Conservation (phyloP, 2,797 vertebrate genomes). For the Gephyroberyx darwinii region DNA sequence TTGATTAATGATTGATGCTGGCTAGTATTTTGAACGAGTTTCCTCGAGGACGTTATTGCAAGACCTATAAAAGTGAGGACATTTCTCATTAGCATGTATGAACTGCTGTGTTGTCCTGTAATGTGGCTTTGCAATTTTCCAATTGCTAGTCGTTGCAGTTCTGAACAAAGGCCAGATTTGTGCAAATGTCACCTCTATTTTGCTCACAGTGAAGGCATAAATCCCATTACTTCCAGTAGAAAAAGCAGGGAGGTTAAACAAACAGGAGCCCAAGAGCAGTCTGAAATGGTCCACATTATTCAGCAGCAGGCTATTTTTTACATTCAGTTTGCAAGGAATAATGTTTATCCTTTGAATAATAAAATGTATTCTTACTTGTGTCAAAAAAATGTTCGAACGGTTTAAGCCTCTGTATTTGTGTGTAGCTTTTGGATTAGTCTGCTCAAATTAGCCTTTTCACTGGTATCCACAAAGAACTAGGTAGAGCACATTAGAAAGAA, state of each 20-base stretch:
- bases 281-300: conserved; percentile 74
- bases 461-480: conserved; percentile 62
- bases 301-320: conserved; percentile 73
- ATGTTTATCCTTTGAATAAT: conserved; percentile 82
- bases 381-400: conserved; percentile 69
- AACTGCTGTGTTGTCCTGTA: conserved; percentile 62
- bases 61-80: conserved; percentile 42
- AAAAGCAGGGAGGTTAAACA: conserved; percentile 82
- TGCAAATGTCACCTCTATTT: conserved; percentile 84
- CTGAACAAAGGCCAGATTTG: conserved; percentile 84
- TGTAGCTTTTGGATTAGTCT: conserved; percentile 66
- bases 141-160: conserved; percentile 75
- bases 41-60: conserved; percentile 41
- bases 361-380: conserved; percentile 74
- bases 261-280: conserved; percentile 73
- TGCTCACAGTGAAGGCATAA: conserved; percentile 77
- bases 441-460: conserved; percentile 70
- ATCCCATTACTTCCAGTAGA: conserved; percentile 83
- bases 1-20: conserved; percentile 26
- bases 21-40: neutral
- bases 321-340: conserved; percentile 78
- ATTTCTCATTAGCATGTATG: conserved; percentile 73
- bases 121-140: conserved; percentile 76
- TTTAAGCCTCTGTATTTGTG: conserved; percentile 75
- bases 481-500: conserved; percentile 58